A percentile compares a stretch with the other conserved stretches of the same genome.
Conservation (phyloP, 1,140 invertebrate genomes). For the Protaetia brevitarsis region DNA sequence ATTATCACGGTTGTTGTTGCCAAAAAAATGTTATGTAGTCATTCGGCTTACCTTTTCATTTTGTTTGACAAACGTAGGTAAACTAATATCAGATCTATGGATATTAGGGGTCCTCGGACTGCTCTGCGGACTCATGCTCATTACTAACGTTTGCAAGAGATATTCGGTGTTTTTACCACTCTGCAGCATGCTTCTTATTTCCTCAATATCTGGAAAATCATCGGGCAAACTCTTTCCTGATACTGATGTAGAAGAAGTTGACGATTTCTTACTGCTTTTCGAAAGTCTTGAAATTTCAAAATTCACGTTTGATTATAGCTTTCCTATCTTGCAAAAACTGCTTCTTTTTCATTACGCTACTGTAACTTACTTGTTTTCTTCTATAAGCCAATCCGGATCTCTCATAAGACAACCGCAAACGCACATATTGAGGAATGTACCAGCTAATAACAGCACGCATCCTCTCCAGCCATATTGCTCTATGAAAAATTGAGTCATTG, state of each 20-base stretch:
- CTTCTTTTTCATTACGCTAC: neutral
- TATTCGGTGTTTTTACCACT: constrained; percentile 64
- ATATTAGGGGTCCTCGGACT: constrained; percentile 30
- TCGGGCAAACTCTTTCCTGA: constrained; percentile 51
- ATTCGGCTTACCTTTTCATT: constrained; percentile 67
- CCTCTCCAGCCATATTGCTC: constrained; percentile 82
- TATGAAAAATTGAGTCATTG: constrained; percentile 72
- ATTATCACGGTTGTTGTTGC: neutral
- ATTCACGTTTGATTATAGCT: neutral
- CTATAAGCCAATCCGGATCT: constrained; percentile 75
- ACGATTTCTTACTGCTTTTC: constrained; percentile 48
- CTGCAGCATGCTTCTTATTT: constrained; percentile 63
- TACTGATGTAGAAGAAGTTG: constrained; percentile 50
- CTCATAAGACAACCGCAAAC: constrained; percentile 86
- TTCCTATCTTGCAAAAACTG: neutral
- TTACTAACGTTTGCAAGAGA: constrained; percentile 62
- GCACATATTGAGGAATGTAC: constrained; percentile 82
- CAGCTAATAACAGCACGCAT: constrained; percentile 77
- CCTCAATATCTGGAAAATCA: constrained; percentile 62
- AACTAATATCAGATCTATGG: constrained; percentile 63
- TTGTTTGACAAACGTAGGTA: constrained; percentile 70
- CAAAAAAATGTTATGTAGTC: constrained; percentile 23
- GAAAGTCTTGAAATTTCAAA: neutral
- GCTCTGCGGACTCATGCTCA: constrained; percentile 49
- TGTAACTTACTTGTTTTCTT: constrained; percentile 52